Conservation (phyloP, 2,888 invertebrate genomes). For the Neuroscelio doddi region DNA sequence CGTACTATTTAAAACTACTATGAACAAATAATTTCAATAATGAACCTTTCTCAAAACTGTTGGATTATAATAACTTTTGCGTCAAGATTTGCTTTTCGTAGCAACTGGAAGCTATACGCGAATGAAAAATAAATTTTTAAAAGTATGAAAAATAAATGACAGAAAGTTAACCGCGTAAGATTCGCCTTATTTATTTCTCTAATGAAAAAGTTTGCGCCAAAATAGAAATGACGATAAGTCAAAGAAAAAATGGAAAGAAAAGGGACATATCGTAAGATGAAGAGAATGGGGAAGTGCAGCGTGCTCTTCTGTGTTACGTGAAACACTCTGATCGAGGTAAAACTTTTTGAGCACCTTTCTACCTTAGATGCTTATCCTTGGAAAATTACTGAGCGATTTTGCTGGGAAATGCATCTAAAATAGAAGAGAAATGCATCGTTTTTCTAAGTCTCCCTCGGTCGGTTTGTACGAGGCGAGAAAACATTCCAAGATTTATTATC, state of each 20-base stretch:
- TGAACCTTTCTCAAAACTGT: too few relatives aligned
- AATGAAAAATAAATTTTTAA: too few relatives aligned
- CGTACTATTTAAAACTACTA: too few relatives aligned
- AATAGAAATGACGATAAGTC: not conserved
- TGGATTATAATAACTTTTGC: too few relatives aligned
- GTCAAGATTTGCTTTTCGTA: too few relatives aligned
- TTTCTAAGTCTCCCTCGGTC: conserved; percentile 11
- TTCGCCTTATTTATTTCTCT: too few relatives aligned
- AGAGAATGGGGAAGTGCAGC: conserved; percentile 16
- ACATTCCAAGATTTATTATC: conserved; percentile 25
- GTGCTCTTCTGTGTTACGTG: conserved; percentile 2
- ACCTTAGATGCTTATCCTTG: conserved; percentile 20
- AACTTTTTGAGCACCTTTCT: conserved; percentile 31
- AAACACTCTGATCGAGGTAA: conserved; percentile 12
- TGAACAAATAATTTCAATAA: too few relatives aligned
- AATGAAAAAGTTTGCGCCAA: too few relatives aligned
- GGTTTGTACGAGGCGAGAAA: conserved; percentile 10
- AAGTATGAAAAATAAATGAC: too few relatives aligned
- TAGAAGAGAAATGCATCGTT: conserved; percentile 16
- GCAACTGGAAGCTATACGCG: too few relatives aligned
- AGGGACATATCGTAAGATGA: not conserved
- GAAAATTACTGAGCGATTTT: conserved; percentile 30
- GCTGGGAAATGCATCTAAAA: conserved; percentile 24
- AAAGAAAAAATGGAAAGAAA: conserved; percentile 1
- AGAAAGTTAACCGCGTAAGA: too few relatives aligned